Conservation (phyloP, 2,113 vertebrate genomes). For the Xiphophorus hellerii region DNA sequence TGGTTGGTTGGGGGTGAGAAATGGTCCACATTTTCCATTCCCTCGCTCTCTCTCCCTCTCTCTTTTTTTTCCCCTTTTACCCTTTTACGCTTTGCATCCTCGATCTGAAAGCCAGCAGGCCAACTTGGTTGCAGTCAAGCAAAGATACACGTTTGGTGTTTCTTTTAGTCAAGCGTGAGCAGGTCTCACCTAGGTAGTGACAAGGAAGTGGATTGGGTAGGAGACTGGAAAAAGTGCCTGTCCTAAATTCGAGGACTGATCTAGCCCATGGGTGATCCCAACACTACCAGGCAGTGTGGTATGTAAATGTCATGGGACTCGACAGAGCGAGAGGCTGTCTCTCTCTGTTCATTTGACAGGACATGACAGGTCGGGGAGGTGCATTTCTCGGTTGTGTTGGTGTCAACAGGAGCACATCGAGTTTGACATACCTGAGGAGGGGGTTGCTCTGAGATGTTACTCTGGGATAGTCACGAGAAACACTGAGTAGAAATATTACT, state of each 20-base stretch:
- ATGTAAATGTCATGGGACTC: constrained; percentile 79
- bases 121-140: constrained; percentile 52
- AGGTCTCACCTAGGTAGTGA: constrained; percentile 67
- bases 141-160: constrained; percentile 62
- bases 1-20: not conserved
- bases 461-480: constrained; percentile 2
- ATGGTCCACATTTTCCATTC: not conserved
- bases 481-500: not conserved
- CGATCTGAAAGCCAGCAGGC: constrained; percentile 53
- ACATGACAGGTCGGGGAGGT: constrained; percentile 62
- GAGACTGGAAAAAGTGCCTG: constrained; percentile 49
- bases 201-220: constrained; percentile 32
- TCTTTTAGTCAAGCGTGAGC: constrained; percentile 69
- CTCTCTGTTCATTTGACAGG: constrained; percentile 56
- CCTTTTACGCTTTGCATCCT: constrained; percentile 60
- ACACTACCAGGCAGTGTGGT: constrained; percentile 67
- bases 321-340: constrained; percentile 71
- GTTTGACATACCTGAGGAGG: constrained; percentile 29
- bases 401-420: constrained; percentile 44
- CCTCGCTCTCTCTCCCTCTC: not conserved
- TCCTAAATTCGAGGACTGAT: constrained; percentile 73
- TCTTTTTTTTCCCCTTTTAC: constrained; percentile 10
- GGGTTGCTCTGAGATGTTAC: constrained; percentile 7
- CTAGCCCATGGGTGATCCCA: constrained; percentile 70
- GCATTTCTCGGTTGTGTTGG: constrained; percentile 38